These are phyloP conservation scores for Sycophaga agraensis DNA, from an alignment of 1,140 invertebrate genomes.

Conservation along the genomic window DNA sequence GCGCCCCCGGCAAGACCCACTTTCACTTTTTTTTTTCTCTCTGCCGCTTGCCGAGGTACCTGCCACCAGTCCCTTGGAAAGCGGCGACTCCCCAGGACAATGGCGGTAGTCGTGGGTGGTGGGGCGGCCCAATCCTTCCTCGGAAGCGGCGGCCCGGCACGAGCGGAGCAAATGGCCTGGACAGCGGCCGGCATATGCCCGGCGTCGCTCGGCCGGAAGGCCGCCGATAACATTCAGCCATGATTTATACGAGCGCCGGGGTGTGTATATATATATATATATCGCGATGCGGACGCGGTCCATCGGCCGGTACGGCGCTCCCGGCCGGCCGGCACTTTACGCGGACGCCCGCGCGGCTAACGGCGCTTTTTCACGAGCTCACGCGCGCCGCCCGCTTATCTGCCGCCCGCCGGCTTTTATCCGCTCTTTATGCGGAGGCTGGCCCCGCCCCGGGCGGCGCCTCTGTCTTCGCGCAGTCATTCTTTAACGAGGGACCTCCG, in stretches of 20 bases:
- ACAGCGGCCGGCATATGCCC: slow-evolving; percentile 59
- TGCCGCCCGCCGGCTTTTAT: not conserved
- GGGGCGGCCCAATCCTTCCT: too few relatives aligned
- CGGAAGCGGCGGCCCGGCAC: too few relatives aligned
- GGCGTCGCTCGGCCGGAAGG: slow-evolving; percentile 49
- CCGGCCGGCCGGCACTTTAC: not conserved
- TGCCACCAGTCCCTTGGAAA: too few relatives aligned
- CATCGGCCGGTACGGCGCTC: slow-evolving; percentile 36
- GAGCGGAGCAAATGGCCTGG: slow-evolving; percentile 59
- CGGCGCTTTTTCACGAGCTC: not conserved
- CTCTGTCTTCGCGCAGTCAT: too few relatives aligned
- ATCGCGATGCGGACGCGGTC: slow-evolving; percentile 51
- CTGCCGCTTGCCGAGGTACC: too few relatives aligned
- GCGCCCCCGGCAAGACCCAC: too few relatives aligned
- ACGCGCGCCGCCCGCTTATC: not conserved
- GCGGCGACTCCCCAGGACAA: too few relatives aligned
- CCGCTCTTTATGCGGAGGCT: not conserved
- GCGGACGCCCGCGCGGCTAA: not conserved
- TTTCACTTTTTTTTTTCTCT: too few relatives aligned
- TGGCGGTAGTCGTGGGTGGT: too few relatives aligned
- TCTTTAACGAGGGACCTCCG: too few relatives aligned
- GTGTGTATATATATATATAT: too few relatives aligned
- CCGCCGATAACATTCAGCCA: slow-evolving; percentile 55
- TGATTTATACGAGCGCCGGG: slow-evolving; percentile 54
- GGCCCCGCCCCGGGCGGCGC: too few relatives aligned